Evolutionary conservation across 1,140 invertebrate genomes (phyloP), one percentile per base, ranked within the genome.

Genomic region (Solen grandis): DNA sequence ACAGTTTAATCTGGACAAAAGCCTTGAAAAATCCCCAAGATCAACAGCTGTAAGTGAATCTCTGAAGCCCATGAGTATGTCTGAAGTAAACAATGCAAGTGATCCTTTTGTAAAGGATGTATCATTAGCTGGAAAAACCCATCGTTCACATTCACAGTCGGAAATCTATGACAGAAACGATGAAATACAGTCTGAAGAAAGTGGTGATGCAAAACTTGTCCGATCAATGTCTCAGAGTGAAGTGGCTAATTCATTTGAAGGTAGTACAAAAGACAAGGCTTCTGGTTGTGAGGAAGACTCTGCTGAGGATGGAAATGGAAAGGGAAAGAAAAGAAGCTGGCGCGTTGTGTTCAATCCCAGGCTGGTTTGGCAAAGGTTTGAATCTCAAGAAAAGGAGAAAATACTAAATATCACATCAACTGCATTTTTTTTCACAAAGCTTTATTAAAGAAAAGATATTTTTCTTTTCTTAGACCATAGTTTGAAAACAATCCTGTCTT

Each of bases 351-450:
- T 86, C 85, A 31, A 82, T 86, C 3, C 85, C 85, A 10, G 85
- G 85, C 3, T 86, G 85, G 85, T 86, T 84, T 78, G 85, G 85
- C 14, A 86, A 86, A 82, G 85, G 85, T 3, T 65, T 86, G 5
- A 86, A 86, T 69, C 54, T 86, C n/a, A 70, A 78, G 25, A 86
- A 84, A 35, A 75, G 70, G 54, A 82, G 78, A 22, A 76, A 72
- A 74, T 81, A 74, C 35, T 82, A 35, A 81, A 29, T 46, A 46
- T 10, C 8, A 46, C 41, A 46, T 46, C 19, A 46, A 46, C n/a
- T n/a, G n/a, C n/a, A n/a, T n/a, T n/a, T n/a, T n/a, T n/a, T n/a
- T n/a, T n/a, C n/a, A n/a, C n/a, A n/a, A n/a, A n/a, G n/a, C n/a
- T n/a, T n/a, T n/a, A n/a, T n/a, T n/a, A n/a, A n/a, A n/a, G n/a